These are phyloP conservation scores for Lepidochrysops patricia DNA, from an alignment of 2,888 invertebrate species.

Conservation along the genomic window DNA sequence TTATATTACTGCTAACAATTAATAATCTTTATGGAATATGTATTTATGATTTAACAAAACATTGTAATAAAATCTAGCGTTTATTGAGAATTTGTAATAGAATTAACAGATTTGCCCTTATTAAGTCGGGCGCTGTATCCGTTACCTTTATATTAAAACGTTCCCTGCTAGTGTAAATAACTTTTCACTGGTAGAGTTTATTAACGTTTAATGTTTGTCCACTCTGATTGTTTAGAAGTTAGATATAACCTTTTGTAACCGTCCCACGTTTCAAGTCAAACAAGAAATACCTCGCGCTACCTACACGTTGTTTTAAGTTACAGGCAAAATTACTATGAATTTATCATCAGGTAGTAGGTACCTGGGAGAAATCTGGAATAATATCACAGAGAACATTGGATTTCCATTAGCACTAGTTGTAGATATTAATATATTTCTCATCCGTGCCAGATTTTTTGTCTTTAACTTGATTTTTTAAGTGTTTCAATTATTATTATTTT, in stretches of 20 bases:
- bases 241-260: not conserved
- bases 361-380: not conserved
- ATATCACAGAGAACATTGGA: not conserved
- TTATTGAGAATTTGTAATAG: too few relatives aligned
- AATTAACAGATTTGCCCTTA: not conserved
- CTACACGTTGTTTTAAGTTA: not conserved
- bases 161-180: not conserved
- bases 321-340: not conserved
- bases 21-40: too few relatives aligned
- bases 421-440: too few relatives aligned
- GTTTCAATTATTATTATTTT: too few relatives aligned
- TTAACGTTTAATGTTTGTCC: not conserved
- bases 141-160: not conserved
- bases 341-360: not conserved
- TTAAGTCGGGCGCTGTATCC: not conserved
- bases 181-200: not conserved
- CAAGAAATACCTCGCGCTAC: not conserved
- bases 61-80: too few relatives aligned
- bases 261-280: not conserved
- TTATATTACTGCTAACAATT: too few relatives aligned
- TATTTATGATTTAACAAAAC: too few relatives aligned
- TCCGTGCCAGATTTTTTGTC: too few relatives aligned
- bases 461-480: too few relatives aligned
- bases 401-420: not conserved
- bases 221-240: not conserved